A percentile compares a stretch with the other conserved stretches of the same genome.
Conservation (phyloP, 2,888 invertebrate genomes). For the Lottia gigantea region DNA sequence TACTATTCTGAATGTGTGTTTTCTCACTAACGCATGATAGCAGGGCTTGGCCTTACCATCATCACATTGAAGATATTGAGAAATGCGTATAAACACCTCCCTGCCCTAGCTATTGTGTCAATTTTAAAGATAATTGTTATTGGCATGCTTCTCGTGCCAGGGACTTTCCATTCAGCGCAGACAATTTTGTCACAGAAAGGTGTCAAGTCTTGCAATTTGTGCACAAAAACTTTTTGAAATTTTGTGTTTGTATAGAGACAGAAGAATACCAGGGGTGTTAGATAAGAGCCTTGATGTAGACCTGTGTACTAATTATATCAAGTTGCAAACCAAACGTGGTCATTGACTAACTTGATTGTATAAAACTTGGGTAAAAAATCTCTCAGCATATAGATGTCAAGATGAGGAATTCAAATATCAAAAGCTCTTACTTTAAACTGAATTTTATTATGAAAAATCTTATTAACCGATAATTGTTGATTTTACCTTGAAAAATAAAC, state of each 20-base stretch:
- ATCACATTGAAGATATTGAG: not conserved
- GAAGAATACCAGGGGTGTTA: not conserved
- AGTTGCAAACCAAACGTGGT: slow-evolving; percentile 4
- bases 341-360: not conserved
- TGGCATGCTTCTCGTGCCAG: not conserved
- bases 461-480: not conserved
- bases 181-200: not conserved
- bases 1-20: slow-evolving; percentile 17
- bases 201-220: slow-evolving; percentile 11
- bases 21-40: slow-evolving; percentile 13
- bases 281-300: slow-evolving; percentile 9
- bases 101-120: not conserved
- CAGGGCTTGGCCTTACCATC: slow-evolving; percentile 4
- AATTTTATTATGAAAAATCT: not conserved
- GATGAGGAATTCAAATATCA: slow-evolving; percentile 4
- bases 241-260: not conserved
- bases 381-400: slow-evolving; percentile 4
- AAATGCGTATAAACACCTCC: not conserved
- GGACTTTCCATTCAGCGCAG: not conserved
- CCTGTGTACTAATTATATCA: not conserved
- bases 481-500: not conserved
- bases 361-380: not conserved
- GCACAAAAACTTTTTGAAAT: slow-evolving; percentile 7
- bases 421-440: not conserved
- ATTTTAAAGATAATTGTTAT: not conserved